These are phyloP conservation scores for Lasioglossum morio DNA, from an alignment of 2,888 invertebrate genomes.

Conservation along the genomic window DNA sequence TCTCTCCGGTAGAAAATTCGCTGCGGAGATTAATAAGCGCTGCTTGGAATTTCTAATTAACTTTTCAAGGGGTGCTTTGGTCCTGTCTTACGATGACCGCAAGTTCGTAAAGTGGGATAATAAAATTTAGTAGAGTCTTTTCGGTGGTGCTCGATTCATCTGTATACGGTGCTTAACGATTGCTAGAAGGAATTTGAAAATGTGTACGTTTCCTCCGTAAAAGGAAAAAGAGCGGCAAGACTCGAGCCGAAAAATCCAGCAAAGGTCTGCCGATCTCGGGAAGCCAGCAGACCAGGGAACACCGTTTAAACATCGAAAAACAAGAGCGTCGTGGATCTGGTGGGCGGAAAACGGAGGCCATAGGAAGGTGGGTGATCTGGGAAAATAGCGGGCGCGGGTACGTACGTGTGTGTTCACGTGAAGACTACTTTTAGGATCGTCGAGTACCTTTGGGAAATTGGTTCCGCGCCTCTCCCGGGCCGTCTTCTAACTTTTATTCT, in stretches of 20 bases:
- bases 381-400: neutral
- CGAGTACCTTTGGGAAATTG: slow-evolving; percentile 79
- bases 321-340: slow-evolving; percentile 3
- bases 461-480: slow-evolving; percentile 66
- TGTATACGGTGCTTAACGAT: too few relatives aligned
- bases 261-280: slow-evolving; percentile 3
- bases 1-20: neutral
- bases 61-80: neutral
- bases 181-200: neutral
- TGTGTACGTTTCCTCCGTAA: neutral
- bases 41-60: neutral
- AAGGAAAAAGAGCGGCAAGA: neutral
- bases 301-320: neutral
- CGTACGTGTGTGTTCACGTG: slow-evolving; percentile 38
- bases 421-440: slow-evolving; percentile 73
- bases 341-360: neutral
- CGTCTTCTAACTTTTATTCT: slow-evolving; percentile 76
- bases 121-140: neutral
- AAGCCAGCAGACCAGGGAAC: neutral
- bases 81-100: neutral
- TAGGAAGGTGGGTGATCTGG: neutral
- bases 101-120: neutral
- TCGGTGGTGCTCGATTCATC: neutral
- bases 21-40: neutral
- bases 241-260: neutral